These are phyloP conservation scores for Corythornis leucogaster DNA, from an alignment of 2,797 vertebrate genomes.

Conservation along the genomic window DNA sequence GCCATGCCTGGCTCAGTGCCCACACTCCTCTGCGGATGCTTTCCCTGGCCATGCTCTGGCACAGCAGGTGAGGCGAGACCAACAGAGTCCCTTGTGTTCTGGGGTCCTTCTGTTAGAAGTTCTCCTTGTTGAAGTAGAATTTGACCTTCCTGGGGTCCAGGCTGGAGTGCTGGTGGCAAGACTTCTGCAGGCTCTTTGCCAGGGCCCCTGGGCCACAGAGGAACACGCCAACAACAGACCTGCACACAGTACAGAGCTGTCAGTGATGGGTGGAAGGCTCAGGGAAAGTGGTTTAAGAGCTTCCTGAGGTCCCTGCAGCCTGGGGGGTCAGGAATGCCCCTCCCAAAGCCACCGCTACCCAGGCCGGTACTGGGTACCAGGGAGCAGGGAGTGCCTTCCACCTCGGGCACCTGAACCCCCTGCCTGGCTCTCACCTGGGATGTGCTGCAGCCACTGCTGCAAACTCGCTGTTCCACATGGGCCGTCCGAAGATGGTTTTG, in stretches of 20 bases:
- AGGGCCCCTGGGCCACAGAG: constrained; percentile 85
- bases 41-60: neutral
- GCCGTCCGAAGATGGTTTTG: constrained; percentile 90
- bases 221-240: constrained; percentile 90
- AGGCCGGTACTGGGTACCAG: neutral
- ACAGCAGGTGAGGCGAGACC: neutral
- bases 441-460: constrained; percentile 86
- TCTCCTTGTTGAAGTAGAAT: constrained; percentile 97
- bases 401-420: accelerated
- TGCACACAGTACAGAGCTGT: constrained; percentile 28
- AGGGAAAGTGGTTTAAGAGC: neutral
- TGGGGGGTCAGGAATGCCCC: neutral
- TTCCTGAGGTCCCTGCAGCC: neutral
- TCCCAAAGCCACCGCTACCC: neutral
- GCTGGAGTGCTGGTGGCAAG: constrained; percentile 87
- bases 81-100: accelerated
- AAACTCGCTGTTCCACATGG: constrained; percentile 91
- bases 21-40: neutral
- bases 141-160: constrained; percentile 90
- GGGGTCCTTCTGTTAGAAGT: constrained; percentile 81
- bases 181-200: constrained; percentile 82
- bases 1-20: neutral
- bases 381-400: neutral
- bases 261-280: accelerated
- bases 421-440: constrained; percentile 81